A percentile compares a stretch with the other conserved stretches of the same genome.
phyloP scores from a whole-genome alignment of 2,797 vertebrate genomes.

The Rhabdophis nuchalis region DNA sequence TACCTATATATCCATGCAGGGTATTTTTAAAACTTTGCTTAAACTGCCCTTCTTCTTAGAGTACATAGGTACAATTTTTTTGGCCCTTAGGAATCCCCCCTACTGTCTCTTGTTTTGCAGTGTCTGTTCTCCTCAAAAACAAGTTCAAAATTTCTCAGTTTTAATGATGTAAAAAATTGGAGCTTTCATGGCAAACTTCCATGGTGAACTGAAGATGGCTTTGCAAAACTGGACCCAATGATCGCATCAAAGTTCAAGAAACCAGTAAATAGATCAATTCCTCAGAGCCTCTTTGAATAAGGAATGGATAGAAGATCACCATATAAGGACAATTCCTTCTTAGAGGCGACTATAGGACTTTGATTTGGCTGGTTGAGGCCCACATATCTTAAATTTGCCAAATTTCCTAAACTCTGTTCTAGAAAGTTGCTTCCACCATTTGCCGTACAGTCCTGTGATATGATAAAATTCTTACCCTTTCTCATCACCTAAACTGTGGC shows the following conservation, averaged over 20 bases:
- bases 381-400: not conserved
- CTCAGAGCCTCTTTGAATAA: not conserved
- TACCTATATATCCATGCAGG: not conserved
- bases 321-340: not conserved
- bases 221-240: not conserved
- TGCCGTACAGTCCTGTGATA: not conserved
- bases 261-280: not conserved
- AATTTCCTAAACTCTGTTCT: not conserved
- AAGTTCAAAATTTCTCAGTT: not conserved
- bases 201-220: not conserved
- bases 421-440: not conserved
- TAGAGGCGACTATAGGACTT: not conserved
- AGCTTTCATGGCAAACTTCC: not conserved
- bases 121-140: not conserved
- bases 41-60: not conserved
- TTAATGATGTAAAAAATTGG: not conserved
- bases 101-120: not conserved
- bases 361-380: not conserved
- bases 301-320: not conserved
- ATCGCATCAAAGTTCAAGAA: not conserved
- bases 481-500: not conserved
- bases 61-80: not conserved
- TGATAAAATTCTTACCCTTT: not conserved
- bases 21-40: not conserved
- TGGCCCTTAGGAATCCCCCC: not conserved